Percentiles rank a stretch among this genome's conserved stretches.
Conservation (phyloP, 2,888 invertebrate species). For the Tachystola acroxantha region DNA sequence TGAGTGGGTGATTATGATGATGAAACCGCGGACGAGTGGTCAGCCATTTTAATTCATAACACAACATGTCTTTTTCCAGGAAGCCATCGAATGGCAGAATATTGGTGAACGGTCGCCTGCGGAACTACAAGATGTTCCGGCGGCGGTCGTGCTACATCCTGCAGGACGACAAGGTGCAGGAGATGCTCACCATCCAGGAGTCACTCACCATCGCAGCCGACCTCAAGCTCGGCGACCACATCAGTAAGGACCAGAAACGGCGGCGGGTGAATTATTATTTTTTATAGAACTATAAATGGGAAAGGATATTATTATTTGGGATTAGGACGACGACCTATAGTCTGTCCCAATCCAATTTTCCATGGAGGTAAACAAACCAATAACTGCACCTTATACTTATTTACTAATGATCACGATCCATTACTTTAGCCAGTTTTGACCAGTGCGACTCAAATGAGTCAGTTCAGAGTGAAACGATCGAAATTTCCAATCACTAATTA, state of each 20-base stretch:
- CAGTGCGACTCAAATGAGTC: too few relatives aligned
- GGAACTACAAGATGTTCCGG: slow-evolving; percentile 83
- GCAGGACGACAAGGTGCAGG: slow-evolving; percentile 90
- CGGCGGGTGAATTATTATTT: slow-evolving; percentile 73
- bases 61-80: slow-evolving; percentile 39
- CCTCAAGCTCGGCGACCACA: slow-evolving; percentile 86
- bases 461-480: too few relatives aligned
- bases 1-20: too few relatives aligned
- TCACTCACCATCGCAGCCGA: slow-evolving; percentile 92
- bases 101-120: slow-evolving; percentile 82
- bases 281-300: neutral
- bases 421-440: too few relatives aligned
- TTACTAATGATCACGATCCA: too few relatives aligned
- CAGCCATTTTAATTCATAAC: too few relatives aligned
- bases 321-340: too few relatives aligned
- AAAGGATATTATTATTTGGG: neutral
- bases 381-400: too few relatives aligned
- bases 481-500: too few relatives aligned
- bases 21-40: too few relatives aligned
- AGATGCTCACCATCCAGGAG: slow-evolving; percentile 90
- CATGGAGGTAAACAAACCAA: too few relatives aligned
- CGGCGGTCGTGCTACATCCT: slow-evolving; percentile 92
- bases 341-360: too few relatives aligned
- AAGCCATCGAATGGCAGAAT: slow-evolving; percentile 80
- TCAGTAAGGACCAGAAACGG: slow-evolving; percentile 80